Base-by-base conservation (phyloP, 2,888 invertebrate genomes). In the Stenchaetothrips biformis region DNA sequence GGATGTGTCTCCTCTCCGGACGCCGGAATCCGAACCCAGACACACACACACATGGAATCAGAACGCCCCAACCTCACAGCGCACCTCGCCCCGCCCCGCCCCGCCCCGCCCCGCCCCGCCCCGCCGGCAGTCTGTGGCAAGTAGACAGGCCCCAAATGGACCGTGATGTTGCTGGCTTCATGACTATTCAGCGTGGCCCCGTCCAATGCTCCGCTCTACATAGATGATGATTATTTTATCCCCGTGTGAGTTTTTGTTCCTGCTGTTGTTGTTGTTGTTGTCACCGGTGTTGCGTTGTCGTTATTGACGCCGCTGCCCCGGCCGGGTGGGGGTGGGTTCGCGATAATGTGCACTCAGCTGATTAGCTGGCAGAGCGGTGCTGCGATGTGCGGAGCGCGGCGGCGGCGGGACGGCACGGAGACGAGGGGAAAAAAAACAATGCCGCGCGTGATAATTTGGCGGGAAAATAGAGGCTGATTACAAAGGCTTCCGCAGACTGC, bases 311-410 rank as follows among this genome's bases (percentile, higher is more conserved):
- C 59, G 59, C 59, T 59, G 59, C 16, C 16, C 59, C 59, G 16
- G 67, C 16, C 25, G 25, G 1, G 67, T 11, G 21, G 67, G 25
- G 9, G 67, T 11, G 21, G 67, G 21, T 18, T 18, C 25, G 25
- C n/a, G 67, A 25, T 74, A 74, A 74, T 74, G 67, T 25, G 67
- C 67, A 74, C 67, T 74, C 67, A 74, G 67, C 67, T 74, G 67
- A 74, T 74, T 74, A 74, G 67, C 67, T 74, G 67, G 8, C 21
- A 9, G 67, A 21, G 67, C 25, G 67, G 67, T 13, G 59, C 18
- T 13, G 59, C 18, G 59, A 18, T 59, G 18, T 18, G 59, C 37
- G 37, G 37, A 4, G 37, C 37, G 37, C 37, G 37, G 37, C 37
- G 37, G 37, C 37, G 37, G 37, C 37, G 37, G 4, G 37, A 53